phyloP scores from a whole-genome alignment of 2,797 vertebrate species.

The Psittacula echo region DNA sequence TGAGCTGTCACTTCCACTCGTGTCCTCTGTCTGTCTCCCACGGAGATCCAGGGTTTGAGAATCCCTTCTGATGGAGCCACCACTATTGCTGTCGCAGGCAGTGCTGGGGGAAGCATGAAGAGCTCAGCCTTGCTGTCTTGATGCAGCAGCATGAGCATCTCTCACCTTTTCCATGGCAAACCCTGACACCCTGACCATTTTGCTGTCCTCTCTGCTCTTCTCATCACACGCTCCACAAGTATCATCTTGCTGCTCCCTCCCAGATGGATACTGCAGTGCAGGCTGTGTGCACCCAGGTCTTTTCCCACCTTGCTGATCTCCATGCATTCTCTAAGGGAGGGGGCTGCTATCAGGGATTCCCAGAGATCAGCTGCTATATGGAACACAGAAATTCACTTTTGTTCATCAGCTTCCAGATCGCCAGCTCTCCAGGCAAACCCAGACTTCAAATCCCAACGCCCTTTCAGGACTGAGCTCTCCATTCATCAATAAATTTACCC shows the following conservation, averaged over 20 bases:
- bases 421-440: background rate
- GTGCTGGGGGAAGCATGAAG: background rate
- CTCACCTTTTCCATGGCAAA: too few relatives aligned
- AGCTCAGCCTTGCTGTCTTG: background rate
- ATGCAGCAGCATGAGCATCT: accelerated
- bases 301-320: background rate
- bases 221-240: accelerated
- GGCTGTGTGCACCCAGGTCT: accelerated
- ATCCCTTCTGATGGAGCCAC: background rate
- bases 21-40: background rate
- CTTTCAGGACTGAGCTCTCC: background rate
- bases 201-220: background rate
- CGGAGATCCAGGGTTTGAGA: background rate
- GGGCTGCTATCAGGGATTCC: background rate
- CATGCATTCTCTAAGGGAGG: accelerated
- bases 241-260: accelerated
- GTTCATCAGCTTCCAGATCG: background rate
- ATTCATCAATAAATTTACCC: background rate
- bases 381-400: background rate
- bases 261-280: accelerated
- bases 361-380: accelerated
- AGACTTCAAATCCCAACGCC: background rate
- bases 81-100: background rate
- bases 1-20: background rate
- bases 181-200: background rate